Base-by-base conservation (phyloP, 2,113 vertebrate species). In the Lycaon pictus region DNA sequence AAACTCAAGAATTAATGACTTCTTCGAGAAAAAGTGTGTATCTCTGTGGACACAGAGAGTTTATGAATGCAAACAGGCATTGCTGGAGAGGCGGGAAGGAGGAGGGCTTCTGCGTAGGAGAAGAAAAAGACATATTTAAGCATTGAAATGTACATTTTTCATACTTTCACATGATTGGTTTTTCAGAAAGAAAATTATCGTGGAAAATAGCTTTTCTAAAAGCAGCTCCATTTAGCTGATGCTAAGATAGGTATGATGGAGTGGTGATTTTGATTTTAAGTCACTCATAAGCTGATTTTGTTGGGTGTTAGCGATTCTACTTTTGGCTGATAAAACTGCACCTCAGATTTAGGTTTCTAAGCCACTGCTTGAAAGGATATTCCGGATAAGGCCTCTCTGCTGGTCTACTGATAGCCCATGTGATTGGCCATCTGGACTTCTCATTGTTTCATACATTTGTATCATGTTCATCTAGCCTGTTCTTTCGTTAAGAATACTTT, bases 1-100 rank as follows among this genome's bases (percentile, higher is more conserved):
- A 98, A 98, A 98, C 98, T 98, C 96, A 90, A 89, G 98, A 99
- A 99, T 99, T 99, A 98, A 99, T 99, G 98, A 96, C 98, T 98
- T 98, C 96, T 93, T 95, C 74, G 87, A 22, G 19, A 43, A 97
- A 96, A 35, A 96, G 80, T 96, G 97, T 98, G 97, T 98, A 97
- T 98, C 98, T 98, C 98, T 96, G 35, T 96, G 23, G 76, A 97
- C 95, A 58, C 84, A 97, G 95, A 97, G 95, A 98, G 94, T 98
- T 98, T 98, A 97, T 98, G 97, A 98, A 98, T 98, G 97, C 76
- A 98, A 98, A 88, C 88, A 96, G 96, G 74, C 4, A 23, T 15
- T 94, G 56, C 37, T 60, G 23, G 56, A 71, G 62, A 69, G 35
- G n/a, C 32, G 63, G n/a, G 53, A 43, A 51, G 35, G 82, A 87